phyloP scores from a whole-genome alignment of 2,113 vertebrate species.

The Irena cyanogastra region DNA sequence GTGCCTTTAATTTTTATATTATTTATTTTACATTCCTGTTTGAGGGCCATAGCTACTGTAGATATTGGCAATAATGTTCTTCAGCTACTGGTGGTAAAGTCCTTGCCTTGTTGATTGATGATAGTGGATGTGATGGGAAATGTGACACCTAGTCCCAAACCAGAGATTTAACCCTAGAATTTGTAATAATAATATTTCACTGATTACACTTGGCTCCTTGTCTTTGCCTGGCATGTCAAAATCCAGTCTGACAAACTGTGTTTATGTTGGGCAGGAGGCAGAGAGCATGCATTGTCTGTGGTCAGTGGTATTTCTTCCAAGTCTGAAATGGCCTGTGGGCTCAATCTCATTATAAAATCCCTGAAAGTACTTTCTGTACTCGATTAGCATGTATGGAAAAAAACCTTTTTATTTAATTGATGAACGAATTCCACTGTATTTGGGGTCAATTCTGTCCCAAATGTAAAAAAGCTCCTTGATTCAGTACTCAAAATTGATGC shows the following conservation, averaged over 20 bases:
- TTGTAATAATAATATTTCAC: background rate
- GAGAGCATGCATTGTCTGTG: background rate
- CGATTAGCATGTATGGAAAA: background rate
- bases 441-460: background rate
- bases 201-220: background rate
- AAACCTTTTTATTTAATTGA: background rate
- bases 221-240: background rate
- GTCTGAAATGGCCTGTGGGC: background rate
- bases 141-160: background rate
- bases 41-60: background rate
- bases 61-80: background rate
- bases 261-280: background rate
- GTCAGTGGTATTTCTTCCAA: background rate
- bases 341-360: background rate
- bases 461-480: background rate
- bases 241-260: background rate
- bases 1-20: background rate
- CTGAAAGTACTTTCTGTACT: background rate
- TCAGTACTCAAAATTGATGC: background rate
- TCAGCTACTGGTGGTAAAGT: background rate
- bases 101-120: background rate
- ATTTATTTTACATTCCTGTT: background rate
- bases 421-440: rapidly evolving
- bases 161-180: background rate
- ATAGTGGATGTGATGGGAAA: background rate